Evolutionary conservation across 2,797 vertebrate genomes (phyloP), one percentile per base, ranked within the genome.

Genomic region (Pristis pectinata): DNA sequence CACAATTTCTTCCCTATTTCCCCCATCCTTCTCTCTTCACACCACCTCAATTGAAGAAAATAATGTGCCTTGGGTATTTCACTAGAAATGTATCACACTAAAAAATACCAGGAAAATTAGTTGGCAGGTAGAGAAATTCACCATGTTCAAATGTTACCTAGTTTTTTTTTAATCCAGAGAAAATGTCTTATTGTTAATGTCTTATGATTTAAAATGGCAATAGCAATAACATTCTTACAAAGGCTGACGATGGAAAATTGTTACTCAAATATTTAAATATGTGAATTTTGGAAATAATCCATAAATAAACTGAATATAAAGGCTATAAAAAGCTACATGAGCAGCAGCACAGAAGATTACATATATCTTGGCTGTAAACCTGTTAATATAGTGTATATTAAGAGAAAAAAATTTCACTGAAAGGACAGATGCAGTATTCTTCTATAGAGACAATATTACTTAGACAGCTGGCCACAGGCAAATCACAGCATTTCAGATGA

Each of bases 121-220:
- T 91, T 59, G 59, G 19, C 5, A 91, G 59, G 19, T 64, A 19
- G 34, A 11, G 6, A 87, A 53, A 34, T 64, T 8, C 79, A n/a
- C 6, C 7, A 19, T 37, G 24, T 91, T 91, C 56, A 64, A 37
- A 64, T 61, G 7, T 6, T 61, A 37, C 19, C 1, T 3, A 64
- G 7, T 56, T 56, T 30, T 91, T 87, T 67, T 24, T 41, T 9
- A 22, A 41, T 22, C n/a, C 8, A 37, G 10, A 34, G 27, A 24
- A 56, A 41, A 64, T 9, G 17, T 67, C n/a, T 67, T 6, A 67
- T 67, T 91, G 17, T 24, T 30, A 67, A 37, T 44, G 19, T 80
- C n/a, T 70, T 24, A 89, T 89, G 87, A 91, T 41, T 91, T 15
- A 91, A 91, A 91, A 91, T 67, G 9, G 24, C 87, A 91, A 41